Percentiles rank a stretch among this genome's conserved stretches.
Evolutionary conservation across 2,888 invertebrate genomes (phyloP).

Genomic region (Acanthosoma haemorrhoidale): DNA sequence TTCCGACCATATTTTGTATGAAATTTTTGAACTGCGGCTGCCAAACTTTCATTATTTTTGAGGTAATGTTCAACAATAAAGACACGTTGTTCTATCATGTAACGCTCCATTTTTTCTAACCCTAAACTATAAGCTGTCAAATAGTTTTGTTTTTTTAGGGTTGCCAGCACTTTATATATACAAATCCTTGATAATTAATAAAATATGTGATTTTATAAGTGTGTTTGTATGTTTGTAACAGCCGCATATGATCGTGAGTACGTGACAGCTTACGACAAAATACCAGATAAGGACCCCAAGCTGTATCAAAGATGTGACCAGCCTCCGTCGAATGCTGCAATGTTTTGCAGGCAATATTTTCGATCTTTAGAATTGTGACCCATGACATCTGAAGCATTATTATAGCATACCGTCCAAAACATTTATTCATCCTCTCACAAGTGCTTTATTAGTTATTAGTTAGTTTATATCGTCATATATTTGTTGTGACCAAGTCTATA

Average conservation of each 20-base stretch:
- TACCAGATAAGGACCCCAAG: slow-evolving; percentile 62
- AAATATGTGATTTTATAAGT: too few species aligned
- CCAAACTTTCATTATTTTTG: too few species aligned
- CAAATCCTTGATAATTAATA: too few species aligned
- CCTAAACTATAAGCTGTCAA: too few species aligned
- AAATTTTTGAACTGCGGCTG: too few species aligned
- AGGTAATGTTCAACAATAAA: too few species aligned
- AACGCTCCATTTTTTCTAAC: too few species aligned
- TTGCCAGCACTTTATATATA: too few species aligned
- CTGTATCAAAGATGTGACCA: slow-evolving; percentile 69
- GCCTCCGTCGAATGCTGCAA: slow-evolving; percentile 70
- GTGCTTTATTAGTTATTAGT: slow-evolving; percentile 37
- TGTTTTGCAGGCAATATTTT: slow-evolving; percentile 84
- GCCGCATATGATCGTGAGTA: slow-evolving; percentile 88
- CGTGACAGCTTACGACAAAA: slow-evolving; percentile 68
- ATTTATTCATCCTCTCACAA: slow-evolving; percentile 35
- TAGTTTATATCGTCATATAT: not conserved
- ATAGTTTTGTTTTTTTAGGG: too few species aligned
- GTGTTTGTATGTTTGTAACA: slow-evolving; percentile 45
- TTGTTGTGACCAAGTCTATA: slow-evolving; percentile 16
- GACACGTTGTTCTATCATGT: too few species aligned
- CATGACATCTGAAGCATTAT: slow-evolving; percentile 31
- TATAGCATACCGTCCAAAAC: slow-evolving; percentile 35
- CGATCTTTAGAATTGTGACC: slow-evolving; percentile 52
- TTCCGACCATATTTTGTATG: too few species aligned